Evolutionary conservation across 1,140 invertebrate genomes (phyloP).

Genomic region (Carcinoscorpius rotundicauda): DNA sequence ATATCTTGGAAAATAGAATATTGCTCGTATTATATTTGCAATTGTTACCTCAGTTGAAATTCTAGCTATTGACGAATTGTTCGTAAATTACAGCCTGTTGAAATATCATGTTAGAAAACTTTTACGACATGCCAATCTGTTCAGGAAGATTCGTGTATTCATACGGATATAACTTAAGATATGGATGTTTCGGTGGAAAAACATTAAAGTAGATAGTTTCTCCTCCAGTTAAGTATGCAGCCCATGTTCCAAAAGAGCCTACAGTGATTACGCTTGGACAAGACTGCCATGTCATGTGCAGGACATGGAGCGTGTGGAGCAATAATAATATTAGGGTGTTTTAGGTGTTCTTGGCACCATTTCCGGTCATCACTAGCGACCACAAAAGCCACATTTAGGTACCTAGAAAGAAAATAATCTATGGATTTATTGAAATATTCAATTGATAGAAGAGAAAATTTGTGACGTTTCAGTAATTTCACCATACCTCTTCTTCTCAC

Average conservation of each 20-base stretch:
- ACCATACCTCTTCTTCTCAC: constrained; percentile 42
- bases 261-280: constrained; percentile 28
- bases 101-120: no score
- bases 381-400: constrained; percentile 38
- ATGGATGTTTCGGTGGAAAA: constrained; percentile 7
- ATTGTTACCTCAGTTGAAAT: no score
- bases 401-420: constrained; percentile 42
- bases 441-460: constrained; percentile 44
- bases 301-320: constrained; percentile 14
- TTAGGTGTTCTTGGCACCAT: constrained; percentile 40
- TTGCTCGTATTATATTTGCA: no score
- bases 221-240: constrained; percentile 29
- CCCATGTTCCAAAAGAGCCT: constrained; percentile 34
- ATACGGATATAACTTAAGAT: background rate
- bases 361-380: constrained; percentile 47
- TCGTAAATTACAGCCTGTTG: no score
- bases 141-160: constrained; percentile 15
- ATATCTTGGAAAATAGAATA: no score
- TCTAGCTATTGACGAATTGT: no score
- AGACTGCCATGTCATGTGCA: constrained; percentile 24
- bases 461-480: constrained; percentile 36
- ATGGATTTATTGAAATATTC: constrained; percentile 42
- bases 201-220: constrained; percentile 28
- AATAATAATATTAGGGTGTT: constrained; percentile 24
- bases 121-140: constrained; percentile 12